Conservation (phyloP, 2,113 vertebrate species). For the Glaucomys volans region DNA sequence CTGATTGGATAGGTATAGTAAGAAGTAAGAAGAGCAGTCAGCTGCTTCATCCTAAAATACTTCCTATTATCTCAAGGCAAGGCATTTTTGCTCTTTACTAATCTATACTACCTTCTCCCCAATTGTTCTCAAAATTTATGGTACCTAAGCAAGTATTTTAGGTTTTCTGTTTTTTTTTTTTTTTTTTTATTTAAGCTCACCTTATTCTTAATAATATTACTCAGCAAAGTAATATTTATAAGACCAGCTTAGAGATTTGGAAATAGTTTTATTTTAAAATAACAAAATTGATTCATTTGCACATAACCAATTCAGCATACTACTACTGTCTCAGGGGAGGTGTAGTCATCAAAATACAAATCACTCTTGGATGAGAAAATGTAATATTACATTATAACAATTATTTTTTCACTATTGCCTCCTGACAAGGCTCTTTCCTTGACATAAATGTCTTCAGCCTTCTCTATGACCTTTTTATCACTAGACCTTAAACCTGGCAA, state of each 20-base stretch:
- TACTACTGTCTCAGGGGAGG: not conserved
- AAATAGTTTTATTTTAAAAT: not conserved
- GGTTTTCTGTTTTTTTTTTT: not conserved
- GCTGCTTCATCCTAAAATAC: conserved; percentile 45
- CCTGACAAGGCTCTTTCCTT: not conserved
- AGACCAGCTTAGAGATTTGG: not conserved
- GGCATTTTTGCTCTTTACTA: conserved; percentile 4
- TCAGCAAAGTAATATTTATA: not conserved
- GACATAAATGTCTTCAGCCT: not conserved
- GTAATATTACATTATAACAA: not conserved
- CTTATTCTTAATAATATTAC: not conserved
- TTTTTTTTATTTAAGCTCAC: not conserved
- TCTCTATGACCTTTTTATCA: not conserved
- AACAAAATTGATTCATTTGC: not conserved
- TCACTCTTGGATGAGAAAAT: not conserved
- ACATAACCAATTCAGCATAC: not conserved
- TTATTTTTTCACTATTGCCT: not conserved
- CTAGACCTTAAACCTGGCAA: not conserved
- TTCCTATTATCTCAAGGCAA: conserved; percentile 22
- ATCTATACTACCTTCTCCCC: not conserved
- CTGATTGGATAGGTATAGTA: conserved; percentile 56
- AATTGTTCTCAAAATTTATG: not conserved
- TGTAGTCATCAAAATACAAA: not conserved
- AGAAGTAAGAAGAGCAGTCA: conserved; percentile 16
- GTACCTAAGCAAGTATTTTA: not conserved